Evolutionary conservation across 1,140 invertebrate genomes (phyloP).

Genomic region (Ceratina japonica): DNA sequence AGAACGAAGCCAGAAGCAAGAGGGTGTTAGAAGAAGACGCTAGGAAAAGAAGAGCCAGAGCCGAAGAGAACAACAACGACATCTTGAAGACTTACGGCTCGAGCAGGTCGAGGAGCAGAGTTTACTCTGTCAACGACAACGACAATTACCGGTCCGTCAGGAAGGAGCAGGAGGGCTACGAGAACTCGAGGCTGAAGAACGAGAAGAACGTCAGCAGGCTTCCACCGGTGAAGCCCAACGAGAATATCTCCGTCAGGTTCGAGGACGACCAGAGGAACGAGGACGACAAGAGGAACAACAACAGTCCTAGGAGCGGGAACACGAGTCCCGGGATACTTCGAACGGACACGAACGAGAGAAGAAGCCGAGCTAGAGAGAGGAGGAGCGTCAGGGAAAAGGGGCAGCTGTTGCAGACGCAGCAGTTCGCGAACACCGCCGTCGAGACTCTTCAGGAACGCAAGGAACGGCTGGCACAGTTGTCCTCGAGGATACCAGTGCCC

Average conservation of each 20-base stretch:
- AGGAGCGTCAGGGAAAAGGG: slow-evolving; percentile 62
- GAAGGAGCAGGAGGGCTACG: slow-evolving; percentile 27
- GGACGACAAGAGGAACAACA: slow-evolving; percentile 67
- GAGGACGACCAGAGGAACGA: slow-evolving; percentile 46
- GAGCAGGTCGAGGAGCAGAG: slow-evolving; percentile 46
- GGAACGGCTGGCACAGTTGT: slow-evolving; percentile 53
- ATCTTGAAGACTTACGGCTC: slow-evolving; percentile 45
- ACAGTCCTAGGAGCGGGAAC: slow-evolving; percentile 38
- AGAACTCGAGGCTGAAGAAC: slow-evolving; percentile 27
- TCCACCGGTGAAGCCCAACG: slow-evolving; percentile 56
- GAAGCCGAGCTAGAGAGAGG: slow-evolving; percentile 75
- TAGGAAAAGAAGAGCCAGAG: slow-evolving; percentile 62
- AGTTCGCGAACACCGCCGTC: slow-evolving; percentile 4
- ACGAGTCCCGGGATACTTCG: slow-evolving; percentile 60
- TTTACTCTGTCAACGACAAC: slow-evolving; percentile 53
- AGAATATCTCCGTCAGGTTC: slow-evolving; percentile 52
- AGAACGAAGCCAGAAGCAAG: slow-evolving; percentile 74
- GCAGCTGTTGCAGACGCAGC: slow-evolving; percentile 30
- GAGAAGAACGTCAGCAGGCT: slow-evolving; percentile 46
- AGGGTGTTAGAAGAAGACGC: slow-evolving; percentile 75
- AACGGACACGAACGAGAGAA: slow-evolving; percentile 67
- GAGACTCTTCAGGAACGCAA: slow-evolving; percentile 65
- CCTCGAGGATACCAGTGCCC: slow-evolving; percentile 61
- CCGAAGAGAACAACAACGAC: slow-evolving; percentile 70
- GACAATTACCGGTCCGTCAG: slow-evolving; percentile 24